Conservation (phyloP, 2,888 invertebrate genomes). For the Sphecodes monilicornis region DNA sequence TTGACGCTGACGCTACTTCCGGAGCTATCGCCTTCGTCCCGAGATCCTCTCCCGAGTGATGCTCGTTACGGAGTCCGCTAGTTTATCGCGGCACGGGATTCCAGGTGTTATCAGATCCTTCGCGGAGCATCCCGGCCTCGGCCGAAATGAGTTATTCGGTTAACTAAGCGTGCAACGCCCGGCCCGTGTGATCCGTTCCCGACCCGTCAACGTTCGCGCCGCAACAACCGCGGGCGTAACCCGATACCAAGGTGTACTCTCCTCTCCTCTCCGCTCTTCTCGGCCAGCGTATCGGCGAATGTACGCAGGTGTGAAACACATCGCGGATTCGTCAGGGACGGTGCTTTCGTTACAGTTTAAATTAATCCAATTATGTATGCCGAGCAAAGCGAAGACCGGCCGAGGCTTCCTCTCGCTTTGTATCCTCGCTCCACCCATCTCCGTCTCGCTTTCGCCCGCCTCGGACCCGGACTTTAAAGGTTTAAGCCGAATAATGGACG, state of each 20-base stretch:
- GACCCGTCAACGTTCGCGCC: neutral
- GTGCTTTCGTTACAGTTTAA: conserved; percentile 73
- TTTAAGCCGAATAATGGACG: conserved; percentile 77
- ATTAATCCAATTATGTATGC: conserved; percentile 82
- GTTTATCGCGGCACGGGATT: conserved; percentile 9
- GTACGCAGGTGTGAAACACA: conserved; percentile 27
- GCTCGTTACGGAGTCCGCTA: neutral
- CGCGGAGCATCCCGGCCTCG: neutral
- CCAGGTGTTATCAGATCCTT: conserved; percentile 16
- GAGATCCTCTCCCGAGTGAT: conserved; percentile 22
- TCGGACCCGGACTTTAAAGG: conserved; percentile 68
- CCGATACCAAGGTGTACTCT: neutral
- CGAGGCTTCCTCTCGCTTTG: conserved; percentile 69
- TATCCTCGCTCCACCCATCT: conserved; percentile 10
- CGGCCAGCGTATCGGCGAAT: neutral
- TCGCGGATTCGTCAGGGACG: conserved; percentile 35
- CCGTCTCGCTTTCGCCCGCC: conserved; percentile 18
- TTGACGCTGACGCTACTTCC: conserved; percentile 66
- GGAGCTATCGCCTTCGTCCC: conserved; percentile 48
- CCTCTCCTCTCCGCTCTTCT: neutral
- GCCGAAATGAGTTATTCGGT: conserved; percentile 28
- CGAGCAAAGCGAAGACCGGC: conserved; percentile 66
- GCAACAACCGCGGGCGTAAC: neutral
- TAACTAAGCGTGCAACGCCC: neutral
- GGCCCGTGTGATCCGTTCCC: neutral